Base-by-base conservation (phyloP, 2,113 vertebrate species). In the Clarias batrachus region DNA sequence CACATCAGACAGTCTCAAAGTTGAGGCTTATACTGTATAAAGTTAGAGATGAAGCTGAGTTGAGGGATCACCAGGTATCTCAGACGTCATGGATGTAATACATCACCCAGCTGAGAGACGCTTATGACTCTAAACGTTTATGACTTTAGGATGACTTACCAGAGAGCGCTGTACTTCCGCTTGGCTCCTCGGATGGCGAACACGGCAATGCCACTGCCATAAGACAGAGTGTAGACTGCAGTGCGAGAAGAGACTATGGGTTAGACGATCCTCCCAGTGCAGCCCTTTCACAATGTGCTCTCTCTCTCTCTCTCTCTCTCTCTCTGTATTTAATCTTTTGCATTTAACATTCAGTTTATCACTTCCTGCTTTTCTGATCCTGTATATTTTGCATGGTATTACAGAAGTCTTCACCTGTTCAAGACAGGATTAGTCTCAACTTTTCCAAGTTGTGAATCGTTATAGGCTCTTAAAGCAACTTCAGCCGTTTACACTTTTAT, bases 221-320 rank as follows among this genome's bases (percentile, higher is more conserved):
- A 93, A 3, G 93, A 93, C 27, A 93, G 78, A 3, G 92, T 93
- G 86, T 91, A 94, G 2, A 91, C 94, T 95, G 71, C 62, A 91
- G 88, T 89, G 86, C 78, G 73, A 37, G 80, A 16, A 57, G n/a
- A 79, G 4, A 79, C 9, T 2, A 16, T 17, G 8, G 30, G 30
- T 85, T 37, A 74, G 56, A 59, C 21, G 41, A 74, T 74, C 19
- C 9, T 52, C 21, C 25, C 48, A 48, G 10, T 41, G 65, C 17
- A 21, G 19, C 41, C 8, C 16, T 19, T 33, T 71, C 27, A 71
- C 16, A 71, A 21, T 73, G 33, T 30, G 27, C 14, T 10, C 25
- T 23, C 62, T 25, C 19, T 25, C 63, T 65, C 21, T n/a, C 63
- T 65, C 63, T 65, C 65, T 66, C 5, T 37, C 27, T 19, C 30